A percentile compares a stretch with the other conserved stretches of the same genome.
Conservation (phyloP, 1,140 invertebrate genomes). For the Wasmannia auropunctata region DNA sequence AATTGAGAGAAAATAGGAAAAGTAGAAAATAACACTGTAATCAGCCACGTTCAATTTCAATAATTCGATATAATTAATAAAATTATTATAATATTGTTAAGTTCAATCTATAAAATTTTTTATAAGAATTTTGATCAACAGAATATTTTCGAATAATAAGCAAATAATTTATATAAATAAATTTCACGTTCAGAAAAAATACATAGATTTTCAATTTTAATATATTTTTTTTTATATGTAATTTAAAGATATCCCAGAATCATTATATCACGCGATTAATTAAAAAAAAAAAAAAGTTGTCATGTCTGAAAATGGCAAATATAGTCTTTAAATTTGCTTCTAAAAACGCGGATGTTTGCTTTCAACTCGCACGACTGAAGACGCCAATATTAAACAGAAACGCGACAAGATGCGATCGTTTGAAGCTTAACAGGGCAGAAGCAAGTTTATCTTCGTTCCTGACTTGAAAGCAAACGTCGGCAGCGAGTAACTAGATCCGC, state of each 20-base stretch:
- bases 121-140: not conserved
- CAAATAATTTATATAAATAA: too few species aligned
- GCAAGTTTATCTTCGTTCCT: conserved; percentile 43
- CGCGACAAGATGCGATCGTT: conserved; percentile 29
- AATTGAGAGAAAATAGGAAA: not conserved
- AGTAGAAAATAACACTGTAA: not conserved
- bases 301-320: not conserved
- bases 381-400: conserved; percentile 33
- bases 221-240: not conserved
- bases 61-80: not conserved
- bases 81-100: not conserved
- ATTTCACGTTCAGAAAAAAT: not conserved
- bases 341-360: not conserved
- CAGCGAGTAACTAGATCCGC: conserved; percentile 30
- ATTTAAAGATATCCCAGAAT: not conserved
- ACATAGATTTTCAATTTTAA: not conserved
- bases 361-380: not conserved
- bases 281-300: conserved; percentile 3
- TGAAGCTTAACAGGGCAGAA: conserved; percentile 13
- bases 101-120: not conserved
- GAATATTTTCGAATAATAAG: not conserved
- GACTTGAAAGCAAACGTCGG: conserved; percentile 39
- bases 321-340: not conserved
- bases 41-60: not conserved
- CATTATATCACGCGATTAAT: not conserved